Conservation (phyloP, 2,113 vertebrate genomes). For the Hemiscyllium ocellatum region DNA sequence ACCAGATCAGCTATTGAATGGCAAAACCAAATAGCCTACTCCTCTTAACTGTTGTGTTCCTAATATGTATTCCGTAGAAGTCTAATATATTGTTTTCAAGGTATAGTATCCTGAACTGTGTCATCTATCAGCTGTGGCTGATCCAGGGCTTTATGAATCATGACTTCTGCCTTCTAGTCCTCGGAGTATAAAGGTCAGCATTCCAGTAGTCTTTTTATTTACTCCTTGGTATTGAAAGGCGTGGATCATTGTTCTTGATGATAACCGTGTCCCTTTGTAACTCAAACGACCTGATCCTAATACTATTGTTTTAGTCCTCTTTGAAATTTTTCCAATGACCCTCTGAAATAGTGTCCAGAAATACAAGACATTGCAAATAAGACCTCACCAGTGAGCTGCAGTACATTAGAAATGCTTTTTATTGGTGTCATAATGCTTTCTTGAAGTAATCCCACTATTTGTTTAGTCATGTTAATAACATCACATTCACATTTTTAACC, state of each 20-base stretch:
- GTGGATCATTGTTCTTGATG: neutral
- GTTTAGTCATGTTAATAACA: neutral
- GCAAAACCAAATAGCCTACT: too few relatives aligned
- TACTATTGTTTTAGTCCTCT: neutral
- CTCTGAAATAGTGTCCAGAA: neutral
- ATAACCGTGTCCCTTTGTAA: neutral
- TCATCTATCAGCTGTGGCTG: too few relatives aligned
- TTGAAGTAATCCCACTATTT: neutral
- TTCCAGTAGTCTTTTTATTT: neutral
- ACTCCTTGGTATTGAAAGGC: neutral
- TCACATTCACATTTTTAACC: neutral
- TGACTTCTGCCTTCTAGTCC: neutral
- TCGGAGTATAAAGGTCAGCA: neutral
- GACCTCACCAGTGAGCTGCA: neutral
- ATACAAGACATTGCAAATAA: neutral
- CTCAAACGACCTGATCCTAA: neutral
- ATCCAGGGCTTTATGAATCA: neutral
- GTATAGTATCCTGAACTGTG: neutral
- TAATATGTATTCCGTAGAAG: neutral
- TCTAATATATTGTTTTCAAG: neutral
- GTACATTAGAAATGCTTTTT: neutral
- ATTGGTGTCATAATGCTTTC: neutral
- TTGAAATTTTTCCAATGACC: neutral
- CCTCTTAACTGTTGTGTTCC: too few relatives aligned
- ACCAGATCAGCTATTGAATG: too few relatives aligned